Evolutionary conservation across 2,113 vertebrate species (phyloP).

Genomic region (Chaetodon trifascialis): DNA sequence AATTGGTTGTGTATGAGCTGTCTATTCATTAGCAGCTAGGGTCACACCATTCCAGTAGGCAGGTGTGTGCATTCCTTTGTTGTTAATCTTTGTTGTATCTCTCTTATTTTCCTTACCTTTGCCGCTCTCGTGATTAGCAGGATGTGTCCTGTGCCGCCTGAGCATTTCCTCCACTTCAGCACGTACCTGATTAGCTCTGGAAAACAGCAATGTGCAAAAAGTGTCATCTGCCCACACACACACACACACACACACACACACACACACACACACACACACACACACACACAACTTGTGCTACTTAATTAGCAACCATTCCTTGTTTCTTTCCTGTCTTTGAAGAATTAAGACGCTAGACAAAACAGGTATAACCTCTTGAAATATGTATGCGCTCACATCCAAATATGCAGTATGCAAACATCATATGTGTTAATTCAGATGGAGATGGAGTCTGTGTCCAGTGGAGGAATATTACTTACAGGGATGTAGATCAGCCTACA

Average conservation of each 20-base stretch:
- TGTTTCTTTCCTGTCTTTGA: constrained; percentile 5
- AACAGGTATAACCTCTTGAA: constrained; percentile 8
- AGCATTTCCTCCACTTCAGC: constrained; percentile 33
- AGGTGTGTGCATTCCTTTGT: constrained; percentile 38
- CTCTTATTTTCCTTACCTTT: not conserved
- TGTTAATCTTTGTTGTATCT: constrained; percentile 6
- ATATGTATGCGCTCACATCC: not conserved
- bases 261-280: not conserved
- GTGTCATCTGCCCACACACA: not conserved
- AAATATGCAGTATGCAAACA: not conserved
- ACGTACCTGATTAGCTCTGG: constrained; percentile 35
- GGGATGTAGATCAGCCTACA: not conserved
- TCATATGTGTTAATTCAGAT: not conserved
- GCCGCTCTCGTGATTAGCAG: constrained; percentile 10
- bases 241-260: not conserved
- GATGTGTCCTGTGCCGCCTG: not conserved
- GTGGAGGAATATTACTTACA: not conserved
- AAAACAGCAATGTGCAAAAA: constrained; percentile 8
- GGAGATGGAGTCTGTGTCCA: fast-evolving
- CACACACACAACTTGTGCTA: not conserved
- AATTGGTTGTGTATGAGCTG: constrained; percentile 72
- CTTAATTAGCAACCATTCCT: constrained; percentile 33
- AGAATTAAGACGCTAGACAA: not conserved
- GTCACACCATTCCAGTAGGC: constrained; percentile 40
- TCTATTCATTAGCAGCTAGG: constrained; percentile 63